phyloP scores from a whole-genome alignment of 2,888 invertebrate genomes.

The Campoletis raptor region DNA sequence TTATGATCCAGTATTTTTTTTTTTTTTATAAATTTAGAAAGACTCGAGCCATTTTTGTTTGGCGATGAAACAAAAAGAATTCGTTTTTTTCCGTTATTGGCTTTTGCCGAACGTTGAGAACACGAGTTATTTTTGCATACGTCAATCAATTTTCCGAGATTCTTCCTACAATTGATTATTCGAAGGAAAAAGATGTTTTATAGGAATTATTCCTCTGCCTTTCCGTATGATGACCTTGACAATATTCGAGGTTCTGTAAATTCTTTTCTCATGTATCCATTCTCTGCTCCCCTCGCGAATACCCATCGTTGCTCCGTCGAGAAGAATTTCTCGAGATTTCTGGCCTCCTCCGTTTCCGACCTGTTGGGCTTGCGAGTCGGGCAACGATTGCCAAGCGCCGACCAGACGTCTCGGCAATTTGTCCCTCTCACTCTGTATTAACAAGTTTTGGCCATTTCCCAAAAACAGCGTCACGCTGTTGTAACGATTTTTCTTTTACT shows the following conservation, averaged over 20 bases:
- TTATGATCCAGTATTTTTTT: neutral
- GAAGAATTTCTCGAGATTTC: slow-evolving; percentile 41
- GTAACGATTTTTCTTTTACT: slow-evolving; percentile 8
- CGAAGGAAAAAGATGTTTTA: neutral
- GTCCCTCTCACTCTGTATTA: slow-evolving; percentile 7
- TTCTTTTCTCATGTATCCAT: neutral
- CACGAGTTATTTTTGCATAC: slow-evolving; percentile 16
- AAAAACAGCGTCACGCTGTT: slow-evolving; percentile 18
- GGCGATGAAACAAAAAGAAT: neutral
- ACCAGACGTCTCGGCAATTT: slow-evolving; percentile 34
- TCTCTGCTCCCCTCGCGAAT: neutral
- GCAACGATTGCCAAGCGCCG: slow-evolving; percentile 35
- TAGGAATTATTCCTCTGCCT: neutral
- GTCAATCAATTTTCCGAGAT: neutral
- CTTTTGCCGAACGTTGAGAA: slow-evolving; percentile 33
- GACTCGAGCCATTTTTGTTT: slow-evolving; percentile 5
- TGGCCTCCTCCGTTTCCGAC: slow-evolving; percentile 40
- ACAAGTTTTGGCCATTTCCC: slow-evolving; percentile 47
- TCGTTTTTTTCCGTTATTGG: slow-evolving; percentile 49
- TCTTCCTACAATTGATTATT: slow-evolving; percentile 19
- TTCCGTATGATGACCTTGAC: slow-evolving; percentile 40
- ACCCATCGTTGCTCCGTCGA: slow-evolving; percentile 21
- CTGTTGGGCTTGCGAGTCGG: slow-evolving; percentile 17
- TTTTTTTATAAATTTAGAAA: neutral
- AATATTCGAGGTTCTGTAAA: neutral